phyloP scores from a whole-genome alignment of 2,797 vertebrate genomes.

The Sebastes vulpes region DNA sequence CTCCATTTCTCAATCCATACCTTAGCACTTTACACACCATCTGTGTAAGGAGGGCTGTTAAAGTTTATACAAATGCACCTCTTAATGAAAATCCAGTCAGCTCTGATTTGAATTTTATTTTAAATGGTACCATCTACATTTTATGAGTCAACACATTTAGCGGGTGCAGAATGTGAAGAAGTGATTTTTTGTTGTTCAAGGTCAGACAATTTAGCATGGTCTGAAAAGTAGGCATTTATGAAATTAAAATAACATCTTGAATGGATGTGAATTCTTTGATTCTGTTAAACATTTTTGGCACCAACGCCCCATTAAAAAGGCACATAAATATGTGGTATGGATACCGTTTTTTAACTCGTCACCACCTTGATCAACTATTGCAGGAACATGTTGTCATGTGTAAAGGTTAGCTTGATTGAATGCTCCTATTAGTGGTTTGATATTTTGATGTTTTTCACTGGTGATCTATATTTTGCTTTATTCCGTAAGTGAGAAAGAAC shows the following conservation, averaged over 20 bases:
- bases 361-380: background rate
- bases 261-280: background rate
- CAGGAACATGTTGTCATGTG: slow-evolving; percentile 5
- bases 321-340: background rate
- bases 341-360: background rate
- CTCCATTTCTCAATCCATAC: slow-evolving; percentile 29
- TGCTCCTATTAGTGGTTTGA: slow-evolving; percentile 2
- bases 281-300: background rate
- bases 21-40: slow-evolving; percentile 7
- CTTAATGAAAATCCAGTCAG: slow-evolving; percentile 15
- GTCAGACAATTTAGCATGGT: background rate
- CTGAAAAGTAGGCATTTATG: background rate
- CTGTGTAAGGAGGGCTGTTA: background rate
- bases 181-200: background rate
- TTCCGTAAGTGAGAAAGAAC: slow-evolving; percentile 46
- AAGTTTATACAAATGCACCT: slow-evolving; percentile 13
- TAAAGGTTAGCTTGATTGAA: slow-evolving; percentile 31
- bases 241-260: background rate
- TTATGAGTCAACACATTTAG: background rate
- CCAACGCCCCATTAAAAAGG: background rate
- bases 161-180: background rate
- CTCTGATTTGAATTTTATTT: background rate
- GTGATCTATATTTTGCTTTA: slow-evolving; percentile 30
- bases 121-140: background rate
- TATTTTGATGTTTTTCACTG: slow-evolving; percentile 27